Conservation (phyloP, 2,888 invertebrate genomes). For the Eumerus sabulonum region DNA sequence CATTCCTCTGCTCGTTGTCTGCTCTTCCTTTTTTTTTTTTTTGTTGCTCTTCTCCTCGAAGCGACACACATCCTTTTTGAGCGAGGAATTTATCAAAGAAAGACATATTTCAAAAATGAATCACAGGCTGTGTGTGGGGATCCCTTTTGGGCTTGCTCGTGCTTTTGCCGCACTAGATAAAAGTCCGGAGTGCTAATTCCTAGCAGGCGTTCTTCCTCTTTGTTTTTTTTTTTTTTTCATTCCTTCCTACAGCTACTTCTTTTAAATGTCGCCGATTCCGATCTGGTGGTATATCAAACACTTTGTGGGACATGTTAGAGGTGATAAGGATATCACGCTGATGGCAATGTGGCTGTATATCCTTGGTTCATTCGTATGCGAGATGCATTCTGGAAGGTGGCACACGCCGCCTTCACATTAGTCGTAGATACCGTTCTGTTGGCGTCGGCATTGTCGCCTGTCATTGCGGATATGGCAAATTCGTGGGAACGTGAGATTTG, state of each 20-base stretch:
- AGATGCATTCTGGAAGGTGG: constrained; percentile 47
- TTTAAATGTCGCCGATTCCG: constrained; percentile 58
- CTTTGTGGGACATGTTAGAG: constrained; percentile 53
- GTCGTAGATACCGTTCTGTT: constrained; percentile 34
- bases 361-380: constrained; percentile 59
- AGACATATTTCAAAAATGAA: constrained; percentile 48
- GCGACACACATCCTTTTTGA: constrained; percentile 20
- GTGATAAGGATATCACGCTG: constrained; percentile 63
- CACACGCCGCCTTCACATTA: constrained; percentile 62
- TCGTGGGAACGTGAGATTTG: constrained; percentile 66
- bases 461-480: constrained; percentile 44
- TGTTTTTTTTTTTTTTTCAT: too few species aligned
- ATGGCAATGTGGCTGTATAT: constrained; percentile 9
- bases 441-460: constrained; percentile 58
- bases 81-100: constrained; percentile 57
- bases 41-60: neutral
- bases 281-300: constrained; percentile 61
- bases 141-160: constrained; percentile 19
- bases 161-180: constrained; percentile 52
- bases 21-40: too few species aligned
- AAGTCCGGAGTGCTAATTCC: constrained; percentile 58
- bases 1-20: too few species aligned
- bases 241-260: constrained; percentile 5
- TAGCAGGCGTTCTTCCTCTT: constrained; percentile 41
- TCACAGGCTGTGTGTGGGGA: constrained; percentile 31